Base-by-base conservation (phyloP, 2,113 vertebrate genomes). In the Xyliphius kryptos region DNA sequence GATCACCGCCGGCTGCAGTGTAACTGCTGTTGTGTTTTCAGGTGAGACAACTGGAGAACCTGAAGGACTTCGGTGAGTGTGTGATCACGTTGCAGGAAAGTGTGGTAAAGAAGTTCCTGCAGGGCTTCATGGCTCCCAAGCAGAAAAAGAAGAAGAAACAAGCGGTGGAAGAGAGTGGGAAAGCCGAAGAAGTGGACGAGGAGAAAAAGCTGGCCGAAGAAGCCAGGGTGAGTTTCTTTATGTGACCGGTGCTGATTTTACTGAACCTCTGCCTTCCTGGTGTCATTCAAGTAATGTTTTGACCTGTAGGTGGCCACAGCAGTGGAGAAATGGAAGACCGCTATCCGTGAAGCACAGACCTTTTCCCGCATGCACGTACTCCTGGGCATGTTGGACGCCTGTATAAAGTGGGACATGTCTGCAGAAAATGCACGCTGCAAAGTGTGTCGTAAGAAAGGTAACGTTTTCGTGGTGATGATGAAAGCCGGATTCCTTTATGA, bases 381-480 rank as follows among this genome's bases (percentile, higher is more conserved):
- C 36, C 88, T 99, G 5, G 96, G 95, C 53, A 97, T 99, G 96
- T 80, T 99, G 64, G 95, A 98, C 22, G 91, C 96, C 17, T 97
- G 96, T 74, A 94, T 99, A 81, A 98, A 99, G 77, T 99, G 96
- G 96, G 96, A 98, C 77, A 98, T 99, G 96, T 98, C 95, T 0
- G 93, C 95, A 1, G 95, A 98, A 85, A 98, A 98, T 16, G 92
- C 96, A 47, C 84, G 94, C 44, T 99, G 95, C 85, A 99, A 98
- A 91, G 96, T 99, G 58, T 99, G 96, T 78, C 92, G 96, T 44
- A 94, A 82, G 81, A 99, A 97, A 91, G 95, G 95, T 99, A 77
- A 1, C 1, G 26, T 32, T 6, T 32, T 3, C 26, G 4, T 32
- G 26, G 7, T n/a, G n/a, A n/a, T n/a, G n/a, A n/a, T n/a, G n/a